Base-by-base conservation (phyloP, 2,797 vertebrate species). In the Peromyscus melanophrys region DNA sequence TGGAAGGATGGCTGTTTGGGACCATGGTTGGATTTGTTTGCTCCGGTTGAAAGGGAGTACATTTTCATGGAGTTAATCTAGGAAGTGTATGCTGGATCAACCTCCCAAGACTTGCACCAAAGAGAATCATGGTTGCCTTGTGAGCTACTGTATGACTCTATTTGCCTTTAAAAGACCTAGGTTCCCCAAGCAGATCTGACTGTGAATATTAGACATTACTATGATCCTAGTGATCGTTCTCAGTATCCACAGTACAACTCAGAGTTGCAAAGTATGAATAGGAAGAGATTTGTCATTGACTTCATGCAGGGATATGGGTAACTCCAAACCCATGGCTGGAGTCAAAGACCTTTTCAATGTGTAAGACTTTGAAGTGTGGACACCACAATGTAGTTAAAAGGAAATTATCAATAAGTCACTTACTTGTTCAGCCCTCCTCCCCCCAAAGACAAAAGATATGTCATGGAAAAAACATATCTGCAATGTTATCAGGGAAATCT, bases 1-100 rank as follows among this genome's bases (percentile, higher is more conserved):
- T 87, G 87, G 94, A 97, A 98, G 97, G 80, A 94, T 85, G 96
- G 93, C 84, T 94, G 97, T 97, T 94, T 93, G 96, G 97, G 96
- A 92, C 96, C 93, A 96, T 77, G 83, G 92, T 94, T 92, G 19
- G 95, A 95, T 95, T 94, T 97, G 63, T 81, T 98, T 81, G 95
- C 96, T 97, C 75, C 85, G 83, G 94, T 73, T 93, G 92, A 97
- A 78, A 92, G 95, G 87, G 92, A 55, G 43, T 97, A 12, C 31
- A 94, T 81, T 84, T 96, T 91, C 86, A 37, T 85, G 77, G 80
- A 82, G 92, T 96, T 96, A 97, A 76, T 91, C 92, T 97, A 96
- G 84, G 96, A 92, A 57, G 49, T 93, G 92, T 0, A 1, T 95
- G 78, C 89, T 40, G 23, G 2, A 93, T 34, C 89, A 91, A 61